phyloP scores from a whole-genome alignment of 2,797 vertebrate species.

The Thalassophryne amazonica region DNA sequence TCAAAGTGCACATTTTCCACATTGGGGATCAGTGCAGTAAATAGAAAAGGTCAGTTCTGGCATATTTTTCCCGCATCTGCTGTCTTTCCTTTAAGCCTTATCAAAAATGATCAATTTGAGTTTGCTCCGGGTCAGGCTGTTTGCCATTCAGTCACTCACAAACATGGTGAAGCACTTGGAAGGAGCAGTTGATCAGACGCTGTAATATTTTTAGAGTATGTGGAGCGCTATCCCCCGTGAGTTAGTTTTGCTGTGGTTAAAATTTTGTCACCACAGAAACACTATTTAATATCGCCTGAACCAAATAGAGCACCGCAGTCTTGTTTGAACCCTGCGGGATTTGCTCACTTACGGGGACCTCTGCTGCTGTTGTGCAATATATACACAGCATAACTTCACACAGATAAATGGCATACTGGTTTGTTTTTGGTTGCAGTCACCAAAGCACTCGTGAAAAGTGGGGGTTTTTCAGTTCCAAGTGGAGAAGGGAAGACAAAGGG shows the following conservation, averaged over 20 bases:
- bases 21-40: constrained; percentile 44
- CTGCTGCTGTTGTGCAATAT: too few species aligned
- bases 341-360: too few species aligned
- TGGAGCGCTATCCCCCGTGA: background rate
- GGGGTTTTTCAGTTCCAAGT: too few species aligned
- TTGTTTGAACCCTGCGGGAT: too few species aligned
- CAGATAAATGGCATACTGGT: too few species aligned
- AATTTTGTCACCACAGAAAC: background rate
- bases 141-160: constrained; percentile 26
- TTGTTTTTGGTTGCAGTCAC: too few species aligned
- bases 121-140: constrained; percentile 20
- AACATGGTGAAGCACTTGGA: constrained; percentile 54
- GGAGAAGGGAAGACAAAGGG: too few species aligned
- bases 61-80: constrained; percentile 35
- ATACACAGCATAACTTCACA: too few species aligned
- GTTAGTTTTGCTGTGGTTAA: constrained; percentile 1
- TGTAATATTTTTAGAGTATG: constrained; percentile 25
- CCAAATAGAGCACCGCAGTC: background rate
- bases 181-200: constrained; percentile 26
- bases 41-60: constrained; percentile 64
- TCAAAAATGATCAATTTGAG: constrained; percentile 38
- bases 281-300: background rate
- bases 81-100: constrained; percentile 16
- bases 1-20: constrained; percentile 45
- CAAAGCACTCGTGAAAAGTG: too few species aligned